Base-by-base conservation (phyloP, 2,113 vertebrate species). In the Protobothrops flavoviridis region DNA sequence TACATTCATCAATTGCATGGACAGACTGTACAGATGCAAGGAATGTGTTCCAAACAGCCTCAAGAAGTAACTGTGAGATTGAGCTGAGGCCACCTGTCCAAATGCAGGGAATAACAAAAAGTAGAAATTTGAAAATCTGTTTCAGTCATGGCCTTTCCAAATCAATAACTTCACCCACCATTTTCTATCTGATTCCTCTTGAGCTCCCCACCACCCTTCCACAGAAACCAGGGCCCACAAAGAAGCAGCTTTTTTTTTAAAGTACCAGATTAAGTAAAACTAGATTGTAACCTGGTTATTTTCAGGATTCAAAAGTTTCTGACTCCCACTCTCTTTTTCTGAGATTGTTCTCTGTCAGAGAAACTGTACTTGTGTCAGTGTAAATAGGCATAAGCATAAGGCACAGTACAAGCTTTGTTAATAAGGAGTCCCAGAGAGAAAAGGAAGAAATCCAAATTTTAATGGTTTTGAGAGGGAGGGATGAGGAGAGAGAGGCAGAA, bases 251-350 rank as follows among this genome's bases (percentile, higher is more conserved):
- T 55, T 55, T 15, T 10, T 39, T 33, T 45, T 26, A 64, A 24
- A 33, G 21, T 33, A 52, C 39, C 53, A 23, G 50, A 29, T 21
- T 89, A 61, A 52, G 56, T 39, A 61, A 21, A 64, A 53, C n/a
- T 52, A 50, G 85, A 39, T 21, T 39, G n/a, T 57, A 55, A 74
- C 61, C 29, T 24, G 13, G 43, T 23, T 52, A 5, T 33, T 92
- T 89, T 17, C 23, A 81, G 21, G 50, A 81, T 74, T 33, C 81
- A 20, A 26, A 21, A 20, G 48, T 85, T 88, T 69, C 74, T 89
- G 91, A 92, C 87, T 92, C 91, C 55, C 91, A 26, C 61, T 52
- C 87, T 53, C 87, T 53, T 39, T 86, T 88, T 50, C 61, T 24
- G 48, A 89, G 52, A 89, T 89, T 33, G 33, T 74, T 39, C 87